Base-by-base conservation (phyloP, 2,113 vertebrate genomes). In the Butastur rufipennis region DNA sequence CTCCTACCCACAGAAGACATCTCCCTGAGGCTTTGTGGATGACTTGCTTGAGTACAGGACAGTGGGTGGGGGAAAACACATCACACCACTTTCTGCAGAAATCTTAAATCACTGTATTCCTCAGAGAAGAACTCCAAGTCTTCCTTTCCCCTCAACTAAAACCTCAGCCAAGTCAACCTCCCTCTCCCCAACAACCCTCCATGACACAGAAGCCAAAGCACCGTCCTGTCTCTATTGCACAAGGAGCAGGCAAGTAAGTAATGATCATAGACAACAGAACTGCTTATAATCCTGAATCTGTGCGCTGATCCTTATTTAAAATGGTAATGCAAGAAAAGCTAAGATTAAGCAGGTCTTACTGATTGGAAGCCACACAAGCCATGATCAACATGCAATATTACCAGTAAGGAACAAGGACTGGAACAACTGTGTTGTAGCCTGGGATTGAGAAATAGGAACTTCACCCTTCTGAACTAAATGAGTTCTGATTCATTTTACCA, bases 401-500 rank as follows among this genome's bases (percentile, higher is more conserved):
- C 16, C 52, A 38, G 23, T 22, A 68, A 86, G 23, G 25, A 90
- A 63, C 22, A 73, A 47, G 0, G 1, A 71, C 23, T 58, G 86
- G 70, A 97, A 87, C 36, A 75, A 85, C 27, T 32, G 48, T 50
- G 32, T 47, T 68, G 62, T 47, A 82, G 55, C 48, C 47, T 62
- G 58, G 18, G 45, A 70, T 4, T 77, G 53, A 95, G 73, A 94
- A 87, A 67, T 1, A 85, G 86, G 81, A 96, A 95, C 70, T 87
- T 93, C 40, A 68, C 7, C 55, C 53, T 81, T 66, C 58, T 70
- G 45, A 90, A 70, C 53, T 79, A 63, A 73, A 45, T 20, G 29
- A 72, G 58, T 48, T 93, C 73, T 95, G 91, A 96, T 80, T 95
- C 84, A 96, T 87, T 94, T 91, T 73, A 73, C 45, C 42, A 86